Percentiles rank a stretch among this genome's conserved stretches.
Evolutionary conservation across 2,797 vertebrate genomes (phyloP).

Genomic region (Momotus momota): DNA sequence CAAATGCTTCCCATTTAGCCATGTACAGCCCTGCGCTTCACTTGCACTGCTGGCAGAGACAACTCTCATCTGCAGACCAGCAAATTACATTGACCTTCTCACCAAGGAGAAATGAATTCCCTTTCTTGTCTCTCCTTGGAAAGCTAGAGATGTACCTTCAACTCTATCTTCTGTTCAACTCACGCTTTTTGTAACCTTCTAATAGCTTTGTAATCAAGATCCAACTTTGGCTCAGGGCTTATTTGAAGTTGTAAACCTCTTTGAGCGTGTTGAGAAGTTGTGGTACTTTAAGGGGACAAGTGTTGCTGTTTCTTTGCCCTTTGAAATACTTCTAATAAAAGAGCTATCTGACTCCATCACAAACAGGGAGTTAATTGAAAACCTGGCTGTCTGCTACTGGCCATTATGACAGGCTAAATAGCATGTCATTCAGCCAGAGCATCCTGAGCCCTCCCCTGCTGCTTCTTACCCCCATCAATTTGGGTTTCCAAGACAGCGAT

Average conservation of each 20-base stretch:
- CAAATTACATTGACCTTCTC: neutral
- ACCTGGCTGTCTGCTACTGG: neutral
- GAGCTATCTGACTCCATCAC: neutral
- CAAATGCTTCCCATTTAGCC: neutral
- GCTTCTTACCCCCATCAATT: neutral
- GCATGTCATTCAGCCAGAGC: neutral
- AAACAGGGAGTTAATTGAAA: conserved; percentile 35
- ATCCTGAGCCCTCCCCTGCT: conserved; percentile 10
- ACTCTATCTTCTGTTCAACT: neutral
- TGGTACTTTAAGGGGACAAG: neutral
- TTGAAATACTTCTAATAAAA: conserved; percentile 3
- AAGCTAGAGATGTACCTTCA: neutral
- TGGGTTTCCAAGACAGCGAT: neutral
- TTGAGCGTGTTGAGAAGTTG: neutral
- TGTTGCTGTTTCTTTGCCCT: conserved; percentile 19
- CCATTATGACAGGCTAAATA: neutral
- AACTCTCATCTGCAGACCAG: neutral
- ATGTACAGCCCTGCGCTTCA: neutral
- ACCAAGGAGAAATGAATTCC: neutral
- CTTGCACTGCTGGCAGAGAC: neutral
- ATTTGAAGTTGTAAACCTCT: neutral
- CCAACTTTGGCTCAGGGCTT: neutral
- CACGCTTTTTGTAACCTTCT: neutral
- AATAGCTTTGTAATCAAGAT: conserved; percentile 28
- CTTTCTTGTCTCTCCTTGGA: conserved; percentile 8